phyloP scores from a whole-genome alignment of 2,888 invertebrate species.

The Busseola fusca region DNA sequence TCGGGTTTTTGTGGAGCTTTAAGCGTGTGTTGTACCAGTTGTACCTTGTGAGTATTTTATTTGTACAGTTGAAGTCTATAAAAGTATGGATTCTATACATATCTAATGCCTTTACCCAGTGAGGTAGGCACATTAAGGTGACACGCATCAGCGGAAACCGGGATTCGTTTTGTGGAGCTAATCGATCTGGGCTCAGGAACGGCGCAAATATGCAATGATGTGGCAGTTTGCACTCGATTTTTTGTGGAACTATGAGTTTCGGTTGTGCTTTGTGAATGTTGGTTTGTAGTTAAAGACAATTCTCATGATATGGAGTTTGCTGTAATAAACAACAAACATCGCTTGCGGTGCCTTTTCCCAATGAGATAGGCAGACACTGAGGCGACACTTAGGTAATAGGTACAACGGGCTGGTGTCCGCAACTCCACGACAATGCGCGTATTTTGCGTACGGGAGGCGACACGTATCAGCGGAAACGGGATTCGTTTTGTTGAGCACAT shows the following conservation, averaged over 20 bases:
- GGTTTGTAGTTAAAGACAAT: not conserved
- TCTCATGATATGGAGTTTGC: not conserved
- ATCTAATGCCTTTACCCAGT: not conserved
- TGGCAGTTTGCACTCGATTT: conserved; percentile 13
- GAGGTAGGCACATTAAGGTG: not conserved
- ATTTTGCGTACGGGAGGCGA: too few relatives aligned
- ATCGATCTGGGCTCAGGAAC: conserved; percentile 35
- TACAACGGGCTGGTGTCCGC: too few relatives aligned
- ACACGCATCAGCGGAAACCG: conserved; percentile 48
- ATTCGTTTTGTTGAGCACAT: conserved; percentile 54
- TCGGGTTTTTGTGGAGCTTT: not conserved
- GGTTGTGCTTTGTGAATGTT: not conserved
- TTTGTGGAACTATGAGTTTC: not conserved
- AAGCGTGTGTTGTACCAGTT: not conserved
- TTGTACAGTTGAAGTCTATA: not conserved
- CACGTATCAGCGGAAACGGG: conserved; percentile 43
- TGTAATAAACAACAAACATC: not conserved
- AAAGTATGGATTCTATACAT: not conserved
- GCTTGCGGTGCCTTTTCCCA: not conserved
- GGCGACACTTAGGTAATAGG: too few relatives aligned
- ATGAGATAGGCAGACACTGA: too few relatives aligned
- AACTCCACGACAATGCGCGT: too few relatives aligned
- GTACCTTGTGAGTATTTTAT: not conserved
- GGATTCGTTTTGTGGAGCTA: conserved; percentile 54
- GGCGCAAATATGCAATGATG: conserved; percentile 39